Evolutionary conservation across 1,140 invertebrate genomes (phyloP).

Genomic region (Lamellibrachia luymesi): DNA sequence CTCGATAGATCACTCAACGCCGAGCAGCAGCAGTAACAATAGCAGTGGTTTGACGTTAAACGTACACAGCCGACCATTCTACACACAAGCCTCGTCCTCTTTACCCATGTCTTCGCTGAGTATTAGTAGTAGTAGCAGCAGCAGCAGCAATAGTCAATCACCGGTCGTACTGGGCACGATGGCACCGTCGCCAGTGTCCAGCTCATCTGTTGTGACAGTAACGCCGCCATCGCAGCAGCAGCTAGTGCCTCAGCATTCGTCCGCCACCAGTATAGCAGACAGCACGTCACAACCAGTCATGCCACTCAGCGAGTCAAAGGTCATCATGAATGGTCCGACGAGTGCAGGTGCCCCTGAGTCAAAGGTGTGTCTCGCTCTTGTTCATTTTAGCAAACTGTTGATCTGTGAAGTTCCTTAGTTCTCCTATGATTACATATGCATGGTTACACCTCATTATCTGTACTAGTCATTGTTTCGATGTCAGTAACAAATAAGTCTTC

Average conservation of each 20-base stretch:
- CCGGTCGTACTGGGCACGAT: not conserved
- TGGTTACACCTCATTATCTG: not conserved
- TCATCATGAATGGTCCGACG: constrained; percentile 51
- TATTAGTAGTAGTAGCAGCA: constrained; percentile 1
- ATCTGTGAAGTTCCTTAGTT: not conserved
- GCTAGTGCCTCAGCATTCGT: not conserved
- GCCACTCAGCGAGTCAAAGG: constrained; percentile 14
- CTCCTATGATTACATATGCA: not conserved
- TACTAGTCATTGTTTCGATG: not conserved
- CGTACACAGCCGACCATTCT: not conserved
- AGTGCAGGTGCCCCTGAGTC: constrained; percentile 40
- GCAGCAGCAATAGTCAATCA: not conserved
- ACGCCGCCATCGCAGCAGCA: constrained; percentile 4
- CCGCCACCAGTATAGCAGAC: not conserved
- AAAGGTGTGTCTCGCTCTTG: not conserved
- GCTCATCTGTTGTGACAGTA: not conserved
- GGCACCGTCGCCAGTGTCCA: not conserved
- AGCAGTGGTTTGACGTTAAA: constrained; percentile 11
- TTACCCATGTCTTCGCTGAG: constrained; percentile 6
- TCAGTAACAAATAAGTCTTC: not conserved
- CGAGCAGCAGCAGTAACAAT: constrained; percentile 19
- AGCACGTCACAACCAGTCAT: not conserved
- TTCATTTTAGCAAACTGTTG: not conserved
- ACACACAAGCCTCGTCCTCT: not conserved
- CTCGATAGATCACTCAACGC: constrained; percentile 43